Evolutionary conservation across 2,797 vertebrate species (phyloP).

Genomic region (Pantherophis alleghaniensis): DNA sequence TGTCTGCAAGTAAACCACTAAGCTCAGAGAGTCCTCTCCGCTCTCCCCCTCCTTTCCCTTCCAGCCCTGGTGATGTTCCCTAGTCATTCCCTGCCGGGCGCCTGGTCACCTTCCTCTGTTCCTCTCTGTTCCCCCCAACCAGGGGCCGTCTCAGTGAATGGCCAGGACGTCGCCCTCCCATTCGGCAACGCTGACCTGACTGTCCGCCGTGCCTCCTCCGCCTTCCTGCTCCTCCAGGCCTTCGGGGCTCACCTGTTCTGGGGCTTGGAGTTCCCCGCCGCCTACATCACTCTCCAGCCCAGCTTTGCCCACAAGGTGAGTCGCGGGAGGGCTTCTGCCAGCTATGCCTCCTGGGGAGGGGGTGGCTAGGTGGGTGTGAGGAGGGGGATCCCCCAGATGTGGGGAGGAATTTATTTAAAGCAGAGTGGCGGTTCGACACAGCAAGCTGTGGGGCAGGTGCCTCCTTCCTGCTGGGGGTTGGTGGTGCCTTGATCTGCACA

Average conservation of each 20-base stretch:
- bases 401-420: rapidly evolving
- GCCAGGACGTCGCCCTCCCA: conserved; percentile 76
- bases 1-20: not conserved
- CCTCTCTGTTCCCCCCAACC: not conserved
- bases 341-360: too few relatives aligned
- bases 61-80: too few relatives aligned
- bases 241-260: conserved; percentile 84
- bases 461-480: too few relatives aligned
- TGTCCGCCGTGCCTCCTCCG: conserved; percentile 76
- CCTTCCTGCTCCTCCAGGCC: conserved; percentile 81
- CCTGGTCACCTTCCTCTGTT: rapidly evolving
- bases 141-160: conserved; percentile 80
- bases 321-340: rapidly evolving
- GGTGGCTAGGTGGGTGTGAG: too few relatives aligned
- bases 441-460: too few relatives aligned
- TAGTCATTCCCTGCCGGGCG: not conserved
- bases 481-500: not conserved
- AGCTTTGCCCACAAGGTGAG: conserved; percentile 81
- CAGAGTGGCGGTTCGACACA: not conserved
- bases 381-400: not conserved
- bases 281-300: conserved; percentile 83
- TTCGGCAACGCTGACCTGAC: conserved; percentile 72
- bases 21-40: not conserved
- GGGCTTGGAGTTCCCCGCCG: conserved; percentile 77
- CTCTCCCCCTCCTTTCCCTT: not conserved